Evolutionary conservation across 37 sponge, comb jelly and placozoan genomes (phyloP).

Genomic region (Aphrocallistes beatrix): DNA sequence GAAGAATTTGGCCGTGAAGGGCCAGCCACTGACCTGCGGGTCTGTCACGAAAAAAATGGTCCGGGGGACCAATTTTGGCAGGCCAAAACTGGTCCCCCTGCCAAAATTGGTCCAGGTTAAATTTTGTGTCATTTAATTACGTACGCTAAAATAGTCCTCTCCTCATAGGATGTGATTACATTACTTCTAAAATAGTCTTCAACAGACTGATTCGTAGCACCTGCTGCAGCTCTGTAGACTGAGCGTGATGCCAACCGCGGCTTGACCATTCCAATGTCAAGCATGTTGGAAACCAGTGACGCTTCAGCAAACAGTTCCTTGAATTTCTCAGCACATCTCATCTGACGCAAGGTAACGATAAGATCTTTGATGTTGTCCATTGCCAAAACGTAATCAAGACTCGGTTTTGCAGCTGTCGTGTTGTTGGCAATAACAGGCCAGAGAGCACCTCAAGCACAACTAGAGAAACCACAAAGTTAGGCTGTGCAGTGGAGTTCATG

Average conservation of each 20-base stretch:
- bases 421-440: conserved; percentile 11
- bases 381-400: not conserved
- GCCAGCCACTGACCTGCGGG: too few relatives aligned
- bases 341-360: not conserved
- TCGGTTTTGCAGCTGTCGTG: not conserved
- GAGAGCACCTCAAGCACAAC: conserved; percentile 23
- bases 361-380: conserved; percentile 21
- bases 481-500: not conserved
- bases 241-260: conserved; percentile 21
- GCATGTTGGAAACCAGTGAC: not conserved
- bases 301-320: conserved; percentile 22
- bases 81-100: too few relatives aligned
- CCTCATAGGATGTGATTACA: too few relatives aligned
- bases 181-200: conserved; percentile 4
- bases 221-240: conserved; percentile 11
- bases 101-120: too few relatives aligned
- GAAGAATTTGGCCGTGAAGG: too few relatives aligned
- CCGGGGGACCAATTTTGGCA: too few relatives aligned
- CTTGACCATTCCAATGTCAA: conserved; percentile 6
- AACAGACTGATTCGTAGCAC: conserved; percentile 14
- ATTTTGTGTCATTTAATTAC: too few relatives aligned
- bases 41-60: too few relatives aligned
- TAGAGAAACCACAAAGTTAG: conserved; percentile 14
- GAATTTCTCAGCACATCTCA: conserved; percentile 4
- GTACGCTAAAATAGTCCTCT: too few relatives aligned